Evolutionary conservation across 2,797 vertebrate species (phyloP), one percentile per base, ranked within the genome.

Genomic region (Malurus splendens): DNA sequence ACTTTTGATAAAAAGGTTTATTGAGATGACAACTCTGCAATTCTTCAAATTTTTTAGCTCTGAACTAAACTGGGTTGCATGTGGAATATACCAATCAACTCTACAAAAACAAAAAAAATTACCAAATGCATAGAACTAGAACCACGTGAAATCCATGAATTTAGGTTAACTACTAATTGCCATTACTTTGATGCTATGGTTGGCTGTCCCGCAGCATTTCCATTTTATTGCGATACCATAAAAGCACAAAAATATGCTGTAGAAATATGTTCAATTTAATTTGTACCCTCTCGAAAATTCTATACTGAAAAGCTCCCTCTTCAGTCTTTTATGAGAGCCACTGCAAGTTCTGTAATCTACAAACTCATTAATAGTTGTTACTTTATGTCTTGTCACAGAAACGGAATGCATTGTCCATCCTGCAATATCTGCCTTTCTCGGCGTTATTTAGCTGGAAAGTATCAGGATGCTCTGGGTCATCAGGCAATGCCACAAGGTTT

Each of bases 391-490:
- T 44, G 42, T 22, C 48, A 60, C 23, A 79, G 54, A 66, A 81
- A 77, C 15, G 14, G 1, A 80, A 71, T 24, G 55, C 51, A 73
- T 42, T 22, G 36, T 10, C 25, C 33, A 51, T 33, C 4, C 13
- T 84, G 66, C 36, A 85, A 55, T 27, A 74, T 66, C 83, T 93
- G 98, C 98, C 98, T 98, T 98, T 98, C 92, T 99, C 98, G 42
- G 98, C 98, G 91, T 99, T 98, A 77, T 98, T 99, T 73, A 99
- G 97, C 93, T 98, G 98, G 96, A 99, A 99, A 96, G 98, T 98
- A 91, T 98, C 98, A 14, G 98, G 98, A 95, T 98, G 97, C 88
- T 98, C 97, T 1, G 98, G 98, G 90, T 98, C 98, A 1, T 98
- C 98, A 3, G 98, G 98, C 82, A 99, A 97, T 54, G 98, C 98